These are phyloP conservation scores for Lycocerus yunnanus DNA, from an alignment of 2,888 invertebrate species.

Conservation along the genomic window DNA sequence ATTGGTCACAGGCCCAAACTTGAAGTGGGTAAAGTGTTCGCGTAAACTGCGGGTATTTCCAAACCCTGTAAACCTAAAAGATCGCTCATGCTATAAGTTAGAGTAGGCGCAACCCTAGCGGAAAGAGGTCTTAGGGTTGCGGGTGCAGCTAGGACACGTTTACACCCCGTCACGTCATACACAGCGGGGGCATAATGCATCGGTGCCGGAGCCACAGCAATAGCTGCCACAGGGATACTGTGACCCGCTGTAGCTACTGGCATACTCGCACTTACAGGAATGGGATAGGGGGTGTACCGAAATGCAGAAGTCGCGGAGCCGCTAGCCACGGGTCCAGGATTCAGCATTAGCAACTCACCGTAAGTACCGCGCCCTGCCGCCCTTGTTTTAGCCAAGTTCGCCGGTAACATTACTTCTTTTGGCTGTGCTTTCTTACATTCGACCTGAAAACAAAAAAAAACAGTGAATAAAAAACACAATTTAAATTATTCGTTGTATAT, in stretches of 20 bases:
- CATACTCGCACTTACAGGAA: conserved; percentile 58
- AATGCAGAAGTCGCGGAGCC: conserved; percentile 57
- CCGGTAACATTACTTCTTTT: conserved; percentile 99
- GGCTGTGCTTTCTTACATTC: conserved; percentile 99
- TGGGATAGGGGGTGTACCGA: conserved; percentile 67
- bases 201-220: conserved; percentile 51
- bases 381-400: conserved; percentile 93
- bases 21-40: conserved; percentile 66
- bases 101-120: conserved; percentile 61
- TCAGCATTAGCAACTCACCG: conserved; percentile 95
- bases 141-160: conserved; percentile 64
- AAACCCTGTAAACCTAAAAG: conserved; percentile 72
- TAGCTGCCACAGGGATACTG: conserved; percentile 48
- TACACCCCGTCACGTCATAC: conserved; percentile 60
- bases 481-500: neutral
- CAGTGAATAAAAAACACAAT: neutral
- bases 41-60: conserved; percentile 72
- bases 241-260: conserved; percentile 43
- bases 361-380: conserved; percentile 94
- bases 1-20: conserved; percentile 73
- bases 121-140: conserved; percentile 57
- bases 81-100: conserved; percentile 72
- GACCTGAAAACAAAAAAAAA: conserved; percentile 71
- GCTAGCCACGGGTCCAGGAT: conserved; percentile 61
- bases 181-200: conserved; percentile 54